Evolutionary conservation across 2,888 invertebrate genomes (phyloP).

Genomic region (Bellardia pandia): DNA sequence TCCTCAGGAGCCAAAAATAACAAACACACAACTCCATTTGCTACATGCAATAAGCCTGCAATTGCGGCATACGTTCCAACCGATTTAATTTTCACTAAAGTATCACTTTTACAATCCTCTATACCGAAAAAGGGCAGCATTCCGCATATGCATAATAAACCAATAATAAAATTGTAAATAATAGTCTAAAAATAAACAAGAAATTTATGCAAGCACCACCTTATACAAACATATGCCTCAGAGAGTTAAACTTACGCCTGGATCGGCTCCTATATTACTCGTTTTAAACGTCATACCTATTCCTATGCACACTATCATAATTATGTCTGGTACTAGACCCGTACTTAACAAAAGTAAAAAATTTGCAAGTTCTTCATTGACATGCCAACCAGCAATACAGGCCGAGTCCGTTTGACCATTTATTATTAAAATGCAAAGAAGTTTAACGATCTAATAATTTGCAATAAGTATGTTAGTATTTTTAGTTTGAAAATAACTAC

Average conservation of each 20-base stretch:
- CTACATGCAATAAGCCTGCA: conserved; percentile 70
- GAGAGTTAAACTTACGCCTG: conserved; percentile 55
- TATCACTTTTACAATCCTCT: conserved; percentile 60
- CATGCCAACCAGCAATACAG: conserved; percentile 68
- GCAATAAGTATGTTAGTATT: neutral
- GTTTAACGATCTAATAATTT: conserved; percentile 46
- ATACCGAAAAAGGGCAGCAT: conserved; percentile 37
- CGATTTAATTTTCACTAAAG: conserved; percentile 56
- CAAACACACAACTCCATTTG: conserved; percentile 63
- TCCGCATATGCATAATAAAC: conserved; percentile 50
- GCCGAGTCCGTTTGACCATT: conserved; percentile 27
- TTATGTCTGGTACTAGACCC: conserved; percentile 50
- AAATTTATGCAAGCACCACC: neutral
- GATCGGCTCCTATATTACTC: conserved; percentile 71
- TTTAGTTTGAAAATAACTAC: no score
- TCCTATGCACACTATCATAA: conserved; percentile 43
- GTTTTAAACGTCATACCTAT: conserved; percentile 35
- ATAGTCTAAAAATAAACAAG: conserved; percentile 60
- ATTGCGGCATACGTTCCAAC: conserved; percentile 45
- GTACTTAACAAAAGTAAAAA: conserved; percentile 35
- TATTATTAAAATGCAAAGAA: conserved; percentile 42
- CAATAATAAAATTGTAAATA: conserved; percentile 70
- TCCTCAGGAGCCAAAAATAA: conserved; percentile 64
- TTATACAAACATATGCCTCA: neutral
- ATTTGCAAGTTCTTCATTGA: conserved; percentile 54